Conservation (phyloP, 2,113 vertebrate species). For the Cyprinus carpio region DNA sequence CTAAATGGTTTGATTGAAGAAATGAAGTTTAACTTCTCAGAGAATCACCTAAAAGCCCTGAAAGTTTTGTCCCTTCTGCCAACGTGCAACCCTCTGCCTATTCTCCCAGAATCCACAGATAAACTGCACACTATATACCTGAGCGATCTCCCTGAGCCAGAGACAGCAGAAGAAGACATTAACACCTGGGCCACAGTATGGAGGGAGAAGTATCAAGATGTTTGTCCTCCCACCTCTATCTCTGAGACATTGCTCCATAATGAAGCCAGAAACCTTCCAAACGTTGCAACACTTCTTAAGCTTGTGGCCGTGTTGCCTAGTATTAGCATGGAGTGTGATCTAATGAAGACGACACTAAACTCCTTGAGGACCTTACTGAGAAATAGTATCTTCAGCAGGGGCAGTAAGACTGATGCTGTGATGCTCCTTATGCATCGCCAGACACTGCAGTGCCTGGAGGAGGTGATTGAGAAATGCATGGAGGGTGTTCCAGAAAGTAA, state of each 20-base stretch:
- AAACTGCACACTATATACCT: conserved; percentile 86
- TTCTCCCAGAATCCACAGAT: conserved; percentile 82
- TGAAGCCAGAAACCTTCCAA: conserved; percentile 87
- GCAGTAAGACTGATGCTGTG: conserved; percentile 80
- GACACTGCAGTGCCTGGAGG: conserved; percentile 84
- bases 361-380: conserved; percentile 83
- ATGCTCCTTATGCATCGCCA: conserved; percentile 87
- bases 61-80: conserved; percentile 89
- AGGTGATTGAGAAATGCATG: conserved; percentile 88
- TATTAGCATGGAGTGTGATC: conserved; percentile 89
- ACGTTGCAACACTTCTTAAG: conserved; percentile 85
- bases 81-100: conserved; percentile 87
- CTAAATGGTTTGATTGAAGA: conserved; percentile 86
- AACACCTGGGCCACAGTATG: conserved; percentile 91
- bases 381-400: conserved; percentile 77
- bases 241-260: conserved; percentile 88
- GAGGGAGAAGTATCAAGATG: conserved; percentile 90
- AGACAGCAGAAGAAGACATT: conserved; percentile 85
- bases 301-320: conserved; percentile 88
- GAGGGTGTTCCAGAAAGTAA: conserved; percentile 81
- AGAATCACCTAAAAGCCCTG: conserved; percentile 87
- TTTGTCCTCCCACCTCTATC: conserved; percentile 86
- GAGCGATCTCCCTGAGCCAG: conserved; percentile 86
- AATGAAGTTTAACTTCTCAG: conserved; percentile 90
- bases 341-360: conserved; percentile 84